phyloP scores from a whole-genome alignment of 2,797 vertebrate genomes.

The Hippoglossus hippoglossus region DNA sequence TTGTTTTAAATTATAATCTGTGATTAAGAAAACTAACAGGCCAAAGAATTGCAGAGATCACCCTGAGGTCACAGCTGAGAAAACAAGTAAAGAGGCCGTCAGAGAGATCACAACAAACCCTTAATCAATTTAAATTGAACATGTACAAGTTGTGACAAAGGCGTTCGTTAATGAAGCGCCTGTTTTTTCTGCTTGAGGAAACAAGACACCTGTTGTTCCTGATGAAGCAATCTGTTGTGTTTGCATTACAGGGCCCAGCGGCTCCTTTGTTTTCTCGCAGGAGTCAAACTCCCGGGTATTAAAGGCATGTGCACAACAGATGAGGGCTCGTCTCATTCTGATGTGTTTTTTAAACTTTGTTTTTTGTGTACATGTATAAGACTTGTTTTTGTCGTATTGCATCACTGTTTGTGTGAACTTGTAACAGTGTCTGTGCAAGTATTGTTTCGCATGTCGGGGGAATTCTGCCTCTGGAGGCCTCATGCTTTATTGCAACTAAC shows the following conservation, averaged over 20 bases:
- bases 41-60: neutral
- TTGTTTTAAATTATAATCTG: no score
- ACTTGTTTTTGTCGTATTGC: constrained; percentile 25
- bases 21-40: neutral
- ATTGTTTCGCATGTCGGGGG: neutral
- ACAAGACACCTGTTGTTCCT: constrained; percentile 61
- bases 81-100: neutral
- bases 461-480: neutral
- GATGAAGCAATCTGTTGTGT: constrained; percentile 52
- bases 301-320: constrained; percentile 45
- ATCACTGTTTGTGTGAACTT: constrained; percentile 40
- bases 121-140: constrained; percentile 41
- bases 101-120: constrained; percentile 46
- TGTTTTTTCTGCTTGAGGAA: constrained; percentile 43
- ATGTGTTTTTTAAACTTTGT: constrained; percentile 49
- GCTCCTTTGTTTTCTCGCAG: constrained; percentile 32
- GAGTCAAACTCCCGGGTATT: constrained; percentile 45
- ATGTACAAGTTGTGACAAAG: constrained; percentile 63
- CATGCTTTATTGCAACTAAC: neutral
- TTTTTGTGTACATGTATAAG: constrained; percentile 25
- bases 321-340: constrained; percentile 49
- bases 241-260: neutral
- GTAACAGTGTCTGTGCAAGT: neutral
- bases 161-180: constrained; percentile 30
- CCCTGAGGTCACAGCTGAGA: neutral